These are phyloP conservation scores for Callipepla californica DNA, from an alignment of 2,113 vertebrate genomes.

Conservation along the genomic window DNA sequence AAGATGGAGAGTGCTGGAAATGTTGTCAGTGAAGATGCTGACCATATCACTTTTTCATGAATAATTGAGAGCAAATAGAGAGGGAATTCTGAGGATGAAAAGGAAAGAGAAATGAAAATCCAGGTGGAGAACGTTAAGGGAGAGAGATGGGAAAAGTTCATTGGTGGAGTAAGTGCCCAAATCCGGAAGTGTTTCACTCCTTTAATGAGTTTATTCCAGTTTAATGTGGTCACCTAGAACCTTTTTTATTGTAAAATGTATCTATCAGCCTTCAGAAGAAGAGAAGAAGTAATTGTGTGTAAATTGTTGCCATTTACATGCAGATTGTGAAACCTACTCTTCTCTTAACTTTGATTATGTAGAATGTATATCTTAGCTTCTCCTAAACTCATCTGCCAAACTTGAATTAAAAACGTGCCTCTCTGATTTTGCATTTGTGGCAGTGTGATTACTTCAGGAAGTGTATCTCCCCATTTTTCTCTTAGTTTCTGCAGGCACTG, in stretches of 20 bases:
- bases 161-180: not conserved
- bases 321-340: not conserved
- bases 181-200: too few relatives aligned
- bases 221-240: not conserved
- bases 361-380: not conserved
- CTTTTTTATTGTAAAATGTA: not conserved
- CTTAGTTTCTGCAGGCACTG: not conserved
- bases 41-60: not conserved
- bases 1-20: not conserved
- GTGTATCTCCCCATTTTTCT: not conserved
- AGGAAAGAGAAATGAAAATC: not conserved
- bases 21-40: not conserved
- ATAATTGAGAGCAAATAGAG: not conserved
- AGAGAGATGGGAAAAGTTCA: not conserved
- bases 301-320: not conserved
- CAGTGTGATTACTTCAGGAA: not conserved
- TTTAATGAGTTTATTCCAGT: not conserved
- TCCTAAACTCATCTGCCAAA: not conserved
- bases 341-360: not conserved
- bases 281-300: not conserved
- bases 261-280: not conserved
- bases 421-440: not conserved
- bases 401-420: not conserved
- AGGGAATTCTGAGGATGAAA: not conserved
- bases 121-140: not conserved